Base-by-base conservation (phyloP, 2,888 invertebrate genomes). In the Opisthograptis luteolata region DNA sequence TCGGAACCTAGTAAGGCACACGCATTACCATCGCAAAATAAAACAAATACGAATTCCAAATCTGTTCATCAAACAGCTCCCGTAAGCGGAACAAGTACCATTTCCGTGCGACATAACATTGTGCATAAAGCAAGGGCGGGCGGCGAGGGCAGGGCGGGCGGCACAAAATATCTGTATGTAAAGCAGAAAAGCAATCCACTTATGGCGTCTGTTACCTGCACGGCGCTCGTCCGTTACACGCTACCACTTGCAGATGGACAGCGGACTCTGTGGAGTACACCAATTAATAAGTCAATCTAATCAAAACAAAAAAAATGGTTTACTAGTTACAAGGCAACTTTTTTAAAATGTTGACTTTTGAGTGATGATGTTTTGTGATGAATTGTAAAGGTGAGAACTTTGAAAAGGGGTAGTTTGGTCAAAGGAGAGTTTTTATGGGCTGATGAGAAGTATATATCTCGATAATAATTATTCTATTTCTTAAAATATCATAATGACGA, bases 171-270 rank as follows among this genome's bases (percentile, higher is more conserved):
- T 87, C 78, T 83, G 84, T 87, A 88, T 89, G 89, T 85, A 87
- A 87, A 89, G 87, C 81, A 84, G 86, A 82, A 85, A 80, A 77
- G 87, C 89, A 88, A 89, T 89, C 89, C 89, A 88, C 89, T 89
- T 89, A 88, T 75, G 68, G 77, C 73, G 81, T 76, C 87, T 79
- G 73, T 89, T 89, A 88, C 89, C 89, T 88, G 89, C 88, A 83
- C 75, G 70, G 57, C 62, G 73, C 73, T 78, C 82, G 79, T 79
- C 84, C 75, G 78, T 81, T 83, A 81, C 83, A 74, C 68, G 72
- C 76, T 73, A 68, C 71, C 68, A 67, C 68, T 70, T 55, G 50
- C 54, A 58, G 56, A 50, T 36, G 75, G 25, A 76, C 62, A 71
- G 42, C 0, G 55, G 30, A 35, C 13, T 3, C 9, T 1, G 32